Evolutionary conservation across 2,797 vertebrate species (phyloP).

Genomic region (Urocyon cinereoargenteus): DNA sequence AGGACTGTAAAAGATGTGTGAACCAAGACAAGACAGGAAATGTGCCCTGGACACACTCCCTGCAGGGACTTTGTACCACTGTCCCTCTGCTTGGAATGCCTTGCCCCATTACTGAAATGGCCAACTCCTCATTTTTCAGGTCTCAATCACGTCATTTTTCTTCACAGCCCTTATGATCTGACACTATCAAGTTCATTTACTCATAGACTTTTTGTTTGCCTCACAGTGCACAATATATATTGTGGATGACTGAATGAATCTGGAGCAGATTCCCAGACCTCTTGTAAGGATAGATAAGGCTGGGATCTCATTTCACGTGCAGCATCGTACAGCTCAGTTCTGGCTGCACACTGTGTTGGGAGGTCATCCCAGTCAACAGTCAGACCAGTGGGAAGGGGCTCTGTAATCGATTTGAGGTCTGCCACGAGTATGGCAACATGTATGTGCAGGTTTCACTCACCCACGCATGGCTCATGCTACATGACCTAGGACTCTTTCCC

Average conservation of each 20-base stretch:
- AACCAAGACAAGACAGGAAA: not conserved
- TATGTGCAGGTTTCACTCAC: not conserved
- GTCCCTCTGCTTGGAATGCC: not conserved
- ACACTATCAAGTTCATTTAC: not conserved
- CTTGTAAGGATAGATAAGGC: constrained; percentile 1
- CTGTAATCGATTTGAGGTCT: not conserved
- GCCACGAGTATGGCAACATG: not conserved
- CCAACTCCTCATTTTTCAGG: not conserved
- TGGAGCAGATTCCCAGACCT: not conserved
- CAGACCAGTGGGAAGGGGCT: not conserved
- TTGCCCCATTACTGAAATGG: not conserved
- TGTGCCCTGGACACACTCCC: not conserved
- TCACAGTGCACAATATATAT: not conserved
- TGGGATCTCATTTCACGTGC: not conserved
- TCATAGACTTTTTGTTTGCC: not conserved
- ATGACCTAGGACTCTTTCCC: not conserved
- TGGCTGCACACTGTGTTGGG: not conserved
- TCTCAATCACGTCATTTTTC: not conserved
- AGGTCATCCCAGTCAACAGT: not conserved
- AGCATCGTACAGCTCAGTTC: not conserved
- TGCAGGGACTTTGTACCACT: not conserved
- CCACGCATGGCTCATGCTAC: not conserved
- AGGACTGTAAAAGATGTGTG: not conserved
- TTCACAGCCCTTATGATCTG: not conserved
- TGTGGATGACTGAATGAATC: not conserved